Percentiles rank a stretch among this genome's conserved stretches.
Conservation (phyloP, 2,888 invertebrate species). For the Caenorhabditis drosophilae region DNA sequence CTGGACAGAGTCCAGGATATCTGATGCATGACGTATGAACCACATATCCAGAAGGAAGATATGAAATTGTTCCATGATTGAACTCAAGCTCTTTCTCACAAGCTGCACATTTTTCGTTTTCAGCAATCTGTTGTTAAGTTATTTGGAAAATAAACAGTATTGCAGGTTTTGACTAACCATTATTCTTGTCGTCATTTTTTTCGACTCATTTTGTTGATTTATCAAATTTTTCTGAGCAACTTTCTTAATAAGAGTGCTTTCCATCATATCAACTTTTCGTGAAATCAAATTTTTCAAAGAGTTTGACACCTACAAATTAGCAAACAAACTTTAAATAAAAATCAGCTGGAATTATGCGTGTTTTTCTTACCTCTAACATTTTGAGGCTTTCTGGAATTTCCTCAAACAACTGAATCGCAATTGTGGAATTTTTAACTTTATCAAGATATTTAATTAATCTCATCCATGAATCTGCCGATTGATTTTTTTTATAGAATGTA, state of each 20-base stretch:
- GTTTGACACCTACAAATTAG: background rate
- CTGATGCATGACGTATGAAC: conserved; percentile 11
- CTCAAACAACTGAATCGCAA: background rate
- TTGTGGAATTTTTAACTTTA: background rate
- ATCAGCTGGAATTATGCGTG: no score
- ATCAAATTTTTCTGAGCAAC: background rate
- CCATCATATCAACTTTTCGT: conserved; percentile 1
- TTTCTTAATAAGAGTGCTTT: background rate
- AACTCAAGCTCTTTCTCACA: conserved; percentile 1
- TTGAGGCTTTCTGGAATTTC: background rate
- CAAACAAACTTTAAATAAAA: no score
- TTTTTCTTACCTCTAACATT: conserved; percentile 1
- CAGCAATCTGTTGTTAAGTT: conserved; percentile 7
- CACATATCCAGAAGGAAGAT: conserved; percentile 9
- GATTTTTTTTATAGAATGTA: background rate
- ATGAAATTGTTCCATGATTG: background rate
- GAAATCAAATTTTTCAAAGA: conserved; percentile 4
- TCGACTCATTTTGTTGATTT: background rate
- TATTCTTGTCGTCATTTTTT: background rate
- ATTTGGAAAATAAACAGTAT: background rate
- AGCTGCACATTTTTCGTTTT: conserved; percentile 5
- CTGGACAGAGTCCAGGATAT: conserved; percentile 13
- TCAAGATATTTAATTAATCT: background rate
- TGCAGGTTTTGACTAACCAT: background rate
- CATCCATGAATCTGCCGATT: background rate